phyloP scores from a whole-genome alignment of 2,113 vertebrate genomes.

The Accipiter cooperii region DNA sequence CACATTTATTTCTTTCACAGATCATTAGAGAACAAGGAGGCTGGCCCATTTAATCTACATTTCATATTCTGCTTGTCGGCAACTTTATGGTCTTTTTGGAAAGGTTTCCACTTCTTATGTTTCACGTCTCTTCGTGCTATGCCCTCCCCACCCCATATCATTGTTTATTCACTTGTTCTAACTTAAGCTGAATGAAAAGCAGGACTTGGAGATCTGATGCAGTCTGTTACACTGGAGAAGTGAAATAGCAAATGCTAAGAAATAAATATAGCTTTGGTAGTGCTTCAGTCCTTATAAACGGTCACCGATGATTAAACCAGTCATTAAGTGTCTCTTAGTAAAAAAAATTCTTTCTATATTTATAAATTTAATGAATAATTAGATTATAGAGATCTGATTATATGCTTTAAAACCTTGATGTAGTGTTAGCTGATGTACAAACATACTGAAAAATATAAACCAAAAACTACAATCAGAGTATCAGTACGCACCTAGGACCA shows the following conservation, averaged over 20 bases:
- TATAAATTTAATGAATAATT: not conserved
- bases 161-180: not conserved
- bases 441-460: not conserved
- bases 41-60: not conserved
- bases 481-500: not conserved
- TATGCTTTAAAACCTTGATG: not conserved
- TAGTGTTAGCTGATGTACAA: not conserved
- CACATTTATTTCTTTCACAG: not conserved
- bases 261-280: not conserved
- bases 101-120: not conserved
- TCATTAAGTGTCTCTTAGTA: not conserved
- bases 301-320: not conserved
- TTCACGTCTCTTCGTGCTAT: not conserved
- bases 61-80: not conserved
- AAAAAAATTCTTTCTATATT: not conserved
- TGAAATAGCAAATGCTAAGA: not conserved
- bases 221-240: not conserved
- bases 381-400: not conserved
- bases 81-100: not conserved
- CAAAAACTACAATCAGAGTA: not conserved
- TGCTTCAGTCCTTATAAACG: not conserved
- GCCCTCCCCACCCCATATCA: not conserved
- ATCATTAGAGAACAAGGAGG: not conserved
- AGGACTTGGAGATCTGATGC: not conserved
- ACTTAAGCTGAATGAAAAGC: not conserved